Percentiles rank a stretch among this genome's conserved stretches.
Conservation (phyloP, 2,113 vertebrate species). For the Albula glossodonta region DNA sequence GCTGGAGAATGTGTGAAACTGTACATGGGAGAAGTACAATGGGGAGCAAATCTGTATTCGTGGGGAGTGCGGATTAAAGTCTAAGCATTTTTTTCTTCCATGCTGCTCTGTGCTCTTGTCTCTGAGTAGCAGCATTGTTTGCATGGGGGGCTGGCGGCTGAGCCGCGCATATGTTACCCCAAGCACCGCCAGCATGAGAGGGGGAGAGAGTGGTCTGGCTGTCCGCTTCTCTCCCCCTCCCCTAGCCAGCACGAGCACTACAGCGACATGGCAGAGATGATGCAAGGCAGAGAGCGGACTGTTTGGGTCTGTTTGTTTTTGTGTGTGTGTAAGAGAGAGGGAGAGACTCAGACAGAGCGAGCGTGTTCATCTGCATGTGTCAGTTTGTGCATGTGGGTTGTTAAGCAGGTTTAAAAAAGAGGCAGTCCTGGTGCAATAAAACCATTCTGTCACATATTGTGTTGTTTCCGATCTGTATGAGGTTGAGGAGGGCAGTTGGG, state of each 20-base stretch:
- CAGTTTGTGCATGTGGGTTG: no score
- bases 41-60: slow-evolving; percentile 11
- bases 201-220: no score
- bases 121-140: slow-evolving; percentile 15
- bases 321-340: slow-evolving; percentile 4
- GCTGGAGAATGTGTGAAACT: neutral
- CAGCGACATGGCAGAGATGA: no score
- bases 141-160: no score
- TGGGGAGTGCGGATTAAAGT: slow-evolving; percentile 11
- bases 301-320: slow-evolving; percentile 18
- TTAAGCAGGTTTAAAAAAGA: no score
- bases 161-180: no score
- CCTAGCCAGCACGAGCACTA: no score
- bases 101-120: neutral
- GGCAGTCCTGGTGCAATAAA: neutral
- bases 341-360: neutral
- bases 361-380: neutral
- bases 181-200: no score
- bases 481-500: neutral
- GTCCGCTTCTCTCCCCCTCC: neutral
- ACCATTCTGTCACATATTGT: neutral
- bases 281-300: slow-evolving; percentile 46
- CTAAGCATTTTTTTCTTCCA: neutral
- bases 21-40: neutral
- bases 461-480: neutral